Conservation (phyloP, 2,797 vertebrate species). For the Margarornis squamiger region DNA sequence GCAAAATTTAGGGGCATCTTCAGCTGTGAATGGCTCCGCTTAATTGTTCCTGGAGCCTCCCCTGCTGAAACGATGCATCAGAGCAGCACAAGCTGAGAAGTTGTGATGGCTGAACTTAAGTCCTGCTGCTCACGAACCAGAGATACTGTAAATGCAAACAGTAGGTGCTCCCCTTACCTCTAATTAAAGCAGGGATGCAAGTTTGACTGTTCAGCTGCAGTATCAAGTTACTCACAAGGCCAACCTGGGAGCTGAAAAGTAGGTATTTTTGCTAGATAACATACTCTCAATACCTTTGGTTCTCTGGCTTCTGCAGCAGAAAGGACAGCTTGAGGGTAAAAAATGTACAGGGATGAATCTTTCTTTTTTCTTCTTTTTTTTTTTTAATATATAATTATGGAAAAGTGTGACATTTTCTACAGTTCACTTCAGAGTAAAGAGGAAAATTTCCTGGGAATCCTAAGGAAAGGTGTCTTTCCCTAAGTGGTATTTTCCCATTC, state of each 20-base stretch:
- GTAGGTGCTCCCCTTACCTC: not conserved
- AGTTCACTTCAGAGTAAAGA: not conserved
- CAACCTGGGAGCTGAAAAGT: conserved; percentile 29
- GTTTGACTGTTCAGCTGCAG: not conserved
- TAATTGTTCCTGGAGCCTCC: not conserved
- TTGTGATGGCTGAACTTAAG: conserved; percentile 14
- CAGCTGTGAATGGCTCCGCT: not conserved
- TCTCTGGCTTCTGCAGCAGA: not conserved
- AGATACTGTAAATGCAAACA: conserved; percentile 23
- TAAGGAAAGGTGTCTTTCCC: not conserved
- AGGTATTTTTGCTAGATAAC: conserved; percentile 12
- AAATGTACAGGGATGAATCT: not conserved
- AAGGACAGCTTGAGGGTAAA: not conserved
- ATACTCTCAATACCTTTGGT: not conserved
- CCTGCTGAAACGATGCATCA: not conserved
- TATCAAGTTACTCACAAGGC: not conserved
- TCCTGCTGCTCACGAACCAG: conserved; percentile 28
- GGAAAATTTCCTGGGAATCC: not conserved
- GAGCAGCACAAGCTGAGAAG: not conserved
- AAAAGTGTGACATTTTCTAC: not conserved
- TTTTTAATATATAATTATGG: not conserved
- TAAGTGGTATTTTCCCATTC: not conserved
- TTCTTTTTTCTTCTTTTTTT: not conserved
- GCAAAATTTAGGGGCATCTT: conserved; percentile 9
- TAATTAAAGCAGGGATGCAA: conserved; percentile 13